phyloP scores from a whole-genome alignment of 2,888 invertebrate species.

The Melieria omissa region DNA sequence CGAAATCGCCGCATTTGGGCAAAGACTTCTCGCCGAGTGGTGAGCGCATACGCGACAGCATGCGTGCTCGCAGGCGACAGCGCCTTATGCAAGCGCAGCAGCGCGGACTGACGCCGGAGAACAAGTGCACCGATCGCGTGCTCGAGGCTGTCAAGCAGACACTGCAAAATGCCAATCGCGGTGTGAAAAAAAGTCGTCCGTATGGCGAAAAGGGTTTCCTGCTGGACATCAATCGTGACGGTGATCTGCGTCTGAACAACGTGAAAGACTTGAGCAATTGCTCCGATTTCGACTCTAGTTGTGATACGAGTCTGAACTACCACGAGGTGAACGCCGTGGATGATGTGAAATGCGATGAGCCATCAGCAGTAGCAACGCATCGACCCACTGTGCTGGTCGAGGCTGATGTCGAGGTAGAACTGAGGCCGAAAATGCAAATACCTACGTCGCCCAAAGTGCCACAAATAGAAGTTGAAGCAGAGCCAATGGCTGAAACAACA shows the following conservation, averaged over 20 bases:
- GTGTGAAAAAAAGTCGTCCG: slow-evolving; percentile 55
- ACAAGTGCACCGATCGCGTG: slow-evolving; percentile 56
- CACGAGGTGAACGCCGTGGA: slow-evolving; percentile 58
- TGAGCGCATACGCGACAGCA: slow-evolving; percentile 65
- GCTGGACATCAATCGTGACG: slow-evolving; percentile 62
- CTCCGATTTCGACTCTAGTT: slow-evolving; percentile 67
- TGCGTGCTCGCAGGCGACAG: slow-evolving; percentile 63
- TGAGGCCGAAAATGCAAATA: slow-evolving; percentile 26
- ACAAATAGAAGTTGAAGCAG: slow-evolving; percentile 23
- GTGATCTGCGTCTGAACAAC: slow-evolving; percentile 61
- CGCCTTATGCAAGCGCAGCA: slow-evolving; percentile 54
- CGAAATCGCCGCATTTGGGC: slow-evolving; percentile 66
- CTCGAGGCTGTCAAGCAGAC: slow-evolving; percentile 59
- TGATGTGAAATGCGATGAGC: slow-evolving; percentile 25
- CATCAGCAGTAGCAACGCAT: background rate
- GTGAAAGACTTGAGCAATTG: slow-evolving; percentile 65
- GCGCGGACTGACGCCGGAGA: slow-evolving; percentile 49
- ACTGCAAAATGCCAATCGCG: slow-evolving; percentile 45
- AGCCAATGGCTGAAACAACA: background rate
- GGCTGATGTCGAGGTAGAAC: slow-evolving; percentile 30
- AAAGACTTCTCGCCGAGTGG: slow-evolving; percentile 67
- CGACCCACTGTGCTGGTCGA: slow-evolving; percentile 23
- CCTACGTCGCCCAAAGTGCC: background rate
- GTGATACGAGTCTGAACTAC: slow-evolving; percentile 66
- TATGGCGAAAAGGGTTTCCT: slow-evolving; percentile 66